A percentile compares a stretch with the other conserved stretches of the same genome.
Conservation (phyloP, 2,888 invertebrate species). For the Polylopha cassiicola region DNA sequence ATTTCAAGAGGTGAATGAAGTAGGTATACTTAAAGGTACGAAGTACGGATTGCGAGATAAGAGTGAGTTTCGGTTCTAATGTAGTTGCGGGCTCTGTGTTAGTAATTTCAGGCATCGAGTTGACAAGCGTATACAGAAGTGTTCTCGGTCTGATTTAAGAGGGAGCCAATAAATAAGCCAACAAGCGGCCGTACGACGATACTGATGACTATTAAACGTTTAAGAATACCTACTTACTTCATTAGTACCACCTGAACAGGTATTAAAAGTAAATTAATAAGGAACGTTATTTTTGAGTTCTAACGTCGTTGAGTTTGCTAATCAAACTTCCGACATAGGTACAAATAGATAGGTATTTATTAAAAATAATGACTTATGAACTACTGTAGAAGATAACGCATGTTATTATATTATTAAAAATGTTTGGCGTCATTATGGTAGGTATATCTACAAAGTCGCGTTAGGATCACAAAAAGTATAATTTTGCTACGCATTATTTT, state of each 20-base stretch:
- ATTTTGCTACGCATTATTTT: too few species aligned
- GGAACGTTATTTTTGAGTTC: too few species aligned
- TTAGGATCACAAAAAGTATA: too few species aligned
- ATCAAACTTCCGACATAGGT: too few species aligned
- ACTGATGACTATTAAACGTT: slow-evolving; percentile 11
- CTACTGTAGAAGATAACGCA: too few species aligned
- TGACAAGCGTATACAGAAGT: slow-evolving; percentile 18
- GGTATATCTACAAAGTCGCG: too few species aligned
- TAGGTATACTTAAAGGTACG: neutral
- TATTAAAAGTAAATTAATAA: slow-evolving; percentile 6
- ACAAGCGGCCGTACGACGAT: slow-evolving; percentile 2
- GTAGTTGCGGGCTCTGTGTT: slow-evolving; percentile 7
- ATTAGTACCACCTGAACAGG: slow-evolving; percentile 5
- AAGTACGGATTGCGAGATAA: slow-evolving; percentile 9
- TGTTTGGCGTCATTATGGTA: too few species aligned
- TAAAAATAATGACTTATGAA: too few species aligned
- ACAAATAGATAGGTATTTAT: too few species aligned
- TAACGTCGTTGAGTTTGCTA: too few species aligned
- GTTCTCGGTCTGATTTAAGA: slow-evolving; percentile 19
- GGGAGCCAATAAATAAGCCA: slow-evolving; percentile 13
- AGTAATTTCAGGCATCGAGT: slow-evolving; percentile 11
- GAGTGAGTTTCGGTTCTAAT: slow-evolving; percentile 7
- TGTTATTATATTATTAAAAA: too few species aligned
- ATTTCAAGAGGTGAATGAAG: slow-evolving; percentile 2
- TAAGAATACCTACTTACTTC: slow-evolving; percentile 2